These are phyloP conservation scores for Petrosia ficiformis DNA, from an alignment of 37 sponge, comb jelly and placozoan genomes.

Conservation along the genomic window DNA sequence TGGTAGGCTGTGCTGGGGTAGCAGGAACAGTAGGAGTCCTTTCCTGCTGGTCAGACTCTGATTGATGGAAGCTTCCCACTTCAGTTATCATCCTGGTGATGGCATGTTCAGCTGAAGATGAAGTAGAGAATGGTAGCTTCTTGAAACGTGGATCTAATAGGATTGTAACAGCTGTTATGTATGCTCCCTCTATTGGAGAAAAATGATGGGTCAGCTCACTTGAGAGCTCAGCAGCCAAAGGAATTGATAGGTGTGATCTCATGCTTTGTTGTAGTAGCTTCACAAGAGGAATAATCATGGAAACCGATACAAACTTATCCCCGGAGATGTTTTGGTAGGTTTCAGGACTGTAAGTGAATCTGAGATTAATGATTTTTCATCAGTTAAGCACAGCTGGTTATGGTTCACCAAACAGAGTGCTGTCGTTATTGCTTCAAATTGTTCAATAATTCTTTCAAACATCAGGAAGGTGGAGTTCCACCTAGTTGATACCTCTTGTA, in stretches of 20 bases:
- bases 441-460: constrained; percentile 2
- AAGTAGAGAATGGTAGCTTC: not conserved
- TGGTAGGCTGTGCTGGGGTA: no score
- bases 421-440: not conserved
- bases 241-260: not conserved
- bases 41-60: no score
- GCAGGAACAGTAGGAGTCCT: no score
- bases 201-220: not conserved
- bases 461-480: constrained; percentile 2
- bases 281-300: not conserved
- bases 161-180: not conserved
- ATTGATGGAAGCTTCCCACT: no score
- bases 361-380: not conserved
- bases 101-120: not conserved
- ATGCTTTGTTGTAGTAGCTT: not conserved
- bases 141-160: not conserved
- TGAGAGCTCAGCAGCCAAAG: not conserved
- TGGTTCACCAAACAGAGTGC: not conserved
- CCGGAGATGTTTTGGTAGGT: not conserved
- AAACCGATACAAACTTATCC: not conserved
- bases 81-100: not conserved
- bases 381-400: not conserved
- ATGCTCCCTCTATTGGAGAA: not conserved
- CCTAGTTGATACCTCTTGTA: constrained; percentile 4
- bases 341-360: not conserved